phyloP scores from a whole-genome alignment of 2,888 invertebrate species.

The Theretra japonica region DNA sequence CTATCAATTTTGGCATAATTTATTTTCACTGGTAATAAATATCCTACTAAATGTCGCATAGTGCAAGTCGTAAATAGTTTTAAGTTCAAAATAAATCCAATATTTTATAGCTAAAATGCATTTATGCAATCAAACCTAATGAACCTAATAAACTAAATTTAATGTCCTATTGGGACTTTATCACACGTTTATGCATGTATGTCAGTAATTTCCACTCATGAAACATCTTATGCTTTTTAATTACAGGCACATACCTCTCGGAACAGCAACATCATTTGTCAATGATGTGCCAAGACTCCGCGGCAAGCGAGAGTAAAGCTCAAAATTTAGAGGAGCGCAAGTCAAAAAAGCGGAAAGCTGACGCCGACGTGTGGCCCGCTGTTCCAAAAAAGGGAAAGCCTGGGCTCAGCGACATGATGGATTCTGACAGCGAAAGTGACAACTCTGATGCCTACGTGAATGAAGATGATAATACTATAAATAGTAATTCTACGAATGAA shows the following conservation, averaged over 20 bases:
- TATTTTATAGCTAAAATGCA: too few relatives aligned
- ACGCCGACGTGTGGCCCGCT: slow-evolving; percentile 84
- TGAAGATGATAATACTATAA: slow-evolving; percentile 78
- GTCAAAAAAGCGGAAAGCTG: slow-evolving; percentile 86
- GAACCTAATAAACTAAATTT: too few relatives aligned
- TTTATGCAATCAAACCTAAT: too few relatives aligned
- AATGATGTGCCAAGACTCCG: slow-evolving; percentile 72
- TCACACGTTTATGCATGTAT: too few relatives aligned
- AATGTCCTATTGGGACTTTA: too few relatives aligned
- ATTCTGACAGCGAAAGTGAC: slow-evolving; percentile 85
- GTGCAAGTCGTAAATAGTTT: too few relatives aligned
- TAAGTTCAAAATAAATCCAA: too few relatives aligned
- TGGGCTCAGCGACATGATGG: slow-evolving; percentile 85
- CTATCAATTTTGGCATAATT: too few relatives aligned
- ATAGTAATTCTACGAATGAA: slow-evolving; percentile 77
- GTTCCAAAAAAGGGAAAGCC: slow-evolving; percentile 86
- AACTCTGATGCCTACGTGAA: slow-evolving; percentile 74
- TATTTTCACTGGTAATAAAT: too few relatives aligned
- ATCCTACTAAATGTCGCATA: too few relatives aligned
- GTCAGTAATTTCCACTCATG: neutral
- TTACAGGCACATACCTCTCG: slow-evolving; percentile 73
- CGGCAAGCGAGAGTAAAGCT: slow-evolving; percentile 57
- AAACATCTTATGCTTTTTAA: slow-evolving; percentile 11
- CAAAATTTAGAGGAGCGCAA: slow-evolving; percentile 72
- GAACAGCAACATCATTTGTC: slow-evolving; percentile 79